Evolutionary conservation across 2,888 invertebrate genomes (phyloP), one percentile per base, ranked within the genome.

Genomic region (Cosmia pyralina): DNA sequence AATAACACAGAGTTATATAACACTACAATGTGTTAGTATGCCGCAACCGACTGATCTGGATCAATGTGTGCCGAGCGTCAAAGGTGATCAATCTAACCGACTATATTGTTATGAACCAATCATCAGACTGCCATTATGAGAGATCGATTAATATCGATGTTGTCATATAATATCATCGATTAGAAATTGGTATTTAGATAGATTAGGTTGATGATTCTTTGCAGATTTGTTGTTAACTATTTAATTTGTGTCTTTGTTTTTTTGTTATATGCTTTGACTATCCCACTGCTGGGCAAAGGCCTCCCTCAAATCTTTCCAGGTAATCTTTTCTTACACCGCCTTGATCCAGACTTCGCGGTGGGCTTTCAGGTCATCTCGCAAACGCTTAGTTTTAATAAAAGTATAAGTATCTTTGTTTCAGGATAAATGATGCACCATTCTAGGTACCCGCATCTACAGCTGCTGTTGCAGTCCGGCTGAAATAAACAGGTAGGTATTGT

Each of bases 61-160:
- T 81, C 68, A 38, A 75, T 71, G 65, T 64, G 58, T 81, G 77
- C 72, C 76, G 68, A n/a, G 34, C 81, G 67, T 74, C 84, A 41
- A 38, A 57, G 64, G 67, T 62, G 63, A 48, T 82, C 63, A 59
- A 38, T 62, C 13, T 53, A 38, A 58, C 46, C 48, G 74, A 66
- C 68, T 52, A 17, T 38, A 28, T 52, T 57, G 59, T 81, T 66
- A 71, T 84, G 52, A 75, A 65, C 34, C 50, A 62, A 74, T 83
- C 59, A 70, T 50, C 41, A 55, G 34, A 59, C 53, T 48, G 34
- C 65, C 62, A 80, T 74, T 34, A 60, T 50, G 41, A 44, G 59
- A 66, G 41, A 69, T 66, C 74, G 69, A 79, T 79, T 75, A 66
- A 65, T 65, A 68, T 83, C 65, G 57, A 79, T 63, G 15, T 79